A percentile compares a stretch with the other conserved stretches of the same genome.
These are phyloP conservation scores for Poicephalus meyeri DNA, from an alignment of 2,113 vertebrate genomes.

Conservation along the genomic window DNA sequence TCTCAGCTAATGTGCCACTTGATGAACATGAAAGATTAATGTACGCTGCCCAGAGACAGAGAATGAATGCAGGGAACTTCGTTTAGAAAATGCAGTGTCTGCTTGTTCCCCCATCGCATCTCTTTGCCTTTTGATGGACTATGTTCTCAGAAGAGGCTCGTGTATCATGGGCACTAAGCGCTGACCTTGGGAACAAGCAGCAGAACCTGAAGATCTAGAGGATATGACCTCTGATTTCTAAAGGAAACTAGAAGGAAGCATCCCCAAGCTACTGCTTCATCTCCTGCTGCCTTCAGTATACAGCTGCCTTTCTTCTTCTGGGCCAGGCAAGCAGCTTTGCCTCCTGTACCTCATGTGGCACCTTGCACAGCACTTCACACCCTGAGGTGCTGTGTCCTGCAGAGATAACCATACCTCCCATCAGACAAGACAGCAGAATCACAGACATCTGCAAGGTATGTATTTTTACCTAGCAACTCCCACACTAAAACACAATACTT, in stretches of 20 bases:
- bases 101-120: background rate
- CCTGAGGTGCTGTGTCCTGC: background rate
- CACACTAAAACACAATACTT: background rate
- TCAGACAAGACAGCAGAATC: background rate
- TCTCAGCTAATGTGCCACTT: background rate
- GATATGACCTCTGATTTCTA: background rate
- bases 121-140: background rate
- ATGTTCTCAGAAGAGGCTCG: background rate
- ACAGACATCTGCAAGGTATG: background rate
- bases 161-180: accelerated
- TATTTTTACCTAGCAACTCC: background rate
- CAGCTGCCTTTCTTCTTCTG: background rate
- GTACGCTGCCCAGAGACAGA: background rate
- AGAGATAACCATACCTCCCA: background rate
- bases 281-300: accelerated
- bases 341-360: accelerated
- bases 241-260: background rate
- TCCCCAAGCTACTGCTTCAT: background rate
- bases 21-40: background rate
- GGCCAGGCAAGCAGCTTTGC: background rate
- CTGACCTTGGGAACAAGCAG: background rate
- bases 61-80: background rate
- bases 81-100: background rate
- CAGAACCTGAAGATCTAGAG: background rate
- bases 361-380: background rate